These are phyloP conservation scores for Germaria angustata DNA, from an alignment of 2,888 invertebrate species.

Conservation along the genomic window DNA sequence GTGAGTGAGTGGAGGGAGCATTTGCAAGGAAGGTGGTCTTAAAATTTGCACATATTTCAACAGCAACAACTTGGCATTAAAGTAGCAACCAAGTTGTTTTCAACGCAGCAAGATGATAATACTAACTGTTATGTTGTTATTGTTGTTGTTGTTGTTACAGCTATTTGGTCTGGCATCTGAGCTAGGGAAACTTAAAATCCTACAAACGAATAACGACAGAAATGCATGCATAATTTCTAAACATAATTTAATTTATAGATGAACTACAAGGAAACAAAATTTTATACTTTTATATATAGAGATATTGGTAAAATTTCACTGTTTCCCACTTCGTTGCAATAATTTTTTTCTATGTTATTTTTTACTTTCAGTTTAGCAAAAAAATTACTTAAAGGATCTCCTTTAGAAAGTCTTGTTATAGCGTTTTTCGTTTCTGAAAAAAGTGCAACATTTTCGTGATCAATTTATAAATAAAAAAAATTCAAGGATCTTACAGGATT, in stretches of 20 bases:
- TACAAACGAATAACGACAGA: constrained; percentile 59
- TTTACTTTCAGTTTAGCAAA: too few relatives aligned
- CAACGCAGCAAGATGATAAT: constrained; percentile 40
- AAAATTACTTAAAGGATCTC: too few relatives aligned
- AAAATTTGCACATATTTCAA: constrained; percentile 45
- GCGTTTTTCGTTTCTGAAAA: too few relatives aligned
- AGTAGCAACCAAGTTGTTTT: constrained; percentile 39
- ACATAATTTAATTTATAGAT: constrained; percentile 79
- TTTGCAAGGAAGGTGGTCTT: constrained; percentile 57
- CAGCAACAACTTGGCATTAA: constrained; percentile 25
- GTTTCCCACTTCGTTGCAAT: neutral
- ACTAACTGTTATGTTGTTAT: constrained; percentile 34
- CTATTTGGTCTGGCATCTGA: constrained; percentile 42
- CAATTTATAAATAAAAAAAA: too few relatives aligned
- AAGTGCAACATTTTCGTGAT: too few relatives aligned
- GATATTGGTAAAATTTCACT: neutral
- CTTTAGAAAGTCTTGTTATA: too few relatives aligned
- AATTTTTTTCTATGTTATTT: too few relatives aligned
- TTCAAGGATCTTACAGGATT: too few relatives aligned
- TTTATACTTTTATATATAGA: neutral
- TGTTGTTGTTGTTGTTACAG: neutral
- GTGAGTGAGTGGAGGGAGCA: neutral
- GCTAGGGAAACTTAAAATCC: constrained; percentile 37
- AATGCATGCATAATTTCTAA: constrained; percentile 79
- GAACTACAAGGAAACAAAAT: constrained; percentile 63